These are phyloP conservation scores for Lichenostomus cassidix DNA, from an alignment of 2,113 vertebrate species.

Conservation along the genomic window DNA sequence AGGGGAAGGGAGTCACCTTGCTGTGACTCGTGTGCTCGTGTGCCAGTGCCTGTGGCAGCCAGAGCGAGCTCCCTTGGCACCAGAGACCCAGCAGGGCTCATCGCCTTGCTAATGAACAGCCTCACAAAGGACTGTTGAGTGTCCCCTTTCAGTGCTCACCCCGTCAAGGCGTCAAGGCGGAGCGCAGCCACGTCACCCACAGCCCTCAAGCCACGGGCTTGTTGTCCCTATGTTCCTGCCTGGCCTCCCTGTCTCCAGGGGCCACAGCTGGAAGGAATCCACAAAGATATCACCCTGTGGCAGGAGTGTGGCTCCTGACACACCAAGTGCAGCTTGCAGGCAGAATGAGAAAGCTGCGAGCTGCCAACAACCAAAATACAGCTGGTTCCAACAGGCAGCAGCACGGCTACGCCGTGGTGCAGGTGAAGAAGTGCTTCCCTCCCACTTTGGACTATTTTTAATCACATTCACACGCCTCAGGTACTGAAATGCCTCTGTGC, in stretches of 20 bases:
- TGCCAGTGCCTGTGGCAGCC: neutral
- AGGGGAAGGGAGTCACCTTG: constrained; percentile 30
- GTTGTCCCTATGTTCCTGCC: neutral
- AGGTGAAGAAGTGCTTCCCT: neutral
- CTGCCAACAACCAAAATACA: neutral
- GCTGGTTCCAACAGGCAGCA: neutral
- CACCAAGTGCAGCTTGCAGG: neutral
- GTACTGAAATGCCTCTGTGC: neutral
- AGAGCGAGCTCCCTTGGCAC: neutral
- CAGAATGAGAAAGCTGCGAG: neutral
- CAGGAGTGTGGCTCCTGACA: neutral
- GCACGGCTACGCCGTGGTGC: fast-evolving
- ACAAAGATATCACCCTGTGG: neutral
- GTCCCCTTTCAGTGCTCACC: neutral
- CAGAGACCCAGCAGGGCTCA: neutral
- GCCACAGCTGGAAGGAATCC: neutral
- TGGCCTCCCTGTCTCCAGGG: neutral
- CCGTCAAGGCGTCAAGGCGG: fast-evolving
- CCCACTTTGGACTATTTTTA: neutral
- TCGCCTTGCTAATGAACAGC: fast-evolving
- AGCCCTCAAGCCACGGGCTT: neutral
- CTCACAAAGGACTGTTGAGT: neutral
- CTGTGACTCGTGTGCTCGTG: neutral
- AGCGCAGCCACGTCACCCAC: neutral
- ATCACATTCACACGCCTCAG: neutral